Evolutionary conservation across 2,888 invertebrate species (phyloP).

Genomic region (Xestia ashworthii): DNA sequence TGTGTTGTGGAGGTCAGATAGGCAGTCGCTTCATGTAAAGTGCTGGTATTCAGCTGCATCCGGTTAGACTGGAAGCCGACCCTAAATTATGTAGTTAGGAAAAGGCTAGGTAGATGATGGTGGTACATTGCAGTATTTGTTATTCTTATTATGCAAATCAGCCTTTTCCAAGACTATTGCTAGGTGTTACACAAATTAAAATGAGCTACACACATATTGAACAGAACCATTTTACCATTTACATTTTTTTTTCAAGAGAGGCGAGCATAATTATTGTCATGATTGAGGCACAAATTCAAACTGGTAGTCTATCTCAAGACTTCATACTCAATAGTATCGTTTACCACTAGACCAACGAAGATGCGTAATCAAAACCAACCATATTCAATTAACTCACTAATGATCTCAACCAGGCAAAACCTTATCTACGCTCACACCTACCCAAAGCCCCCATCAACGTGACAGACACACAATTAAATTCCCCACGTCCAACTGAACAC

Average conservation of each 20-base stretch:
- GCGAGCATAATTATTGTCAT: background rate
- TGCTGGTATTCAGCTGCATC: no score
- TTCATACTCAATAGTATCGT: background rate
- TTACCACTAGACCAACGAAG: background rate
- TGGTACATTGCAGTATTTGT: background rate
- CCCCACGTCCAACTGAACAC: slow-evolving; percentile 55
- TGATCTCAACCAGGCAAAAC: slow-evolving; percentile 23
- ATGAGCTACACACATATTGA: background rate
- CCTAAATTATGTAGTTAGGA: no score
- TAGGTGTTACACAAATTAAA: background rate
- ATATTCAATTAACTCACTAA: slow-evolving; percentile 37
- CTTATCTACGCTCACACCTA: slow-evolving; percentile 21
- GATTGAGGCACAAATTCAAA: background rate
- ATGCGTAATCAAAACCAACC: background rate
- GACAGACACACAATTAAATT: slow-evolving; percentile 64
- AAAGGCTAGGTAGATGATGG: no score
- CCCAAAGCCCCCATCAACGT: slow-evolving; percentile 27
- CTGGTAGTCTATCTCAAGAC: background rate
- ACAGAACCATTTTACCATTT: background rate
- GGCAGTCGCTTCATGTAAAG: no score
- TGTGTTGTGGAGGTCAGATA: no score
- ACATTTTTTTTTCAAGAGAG: background rate
- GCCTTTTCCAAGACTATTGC: no score
- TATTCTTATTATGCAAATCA: background rate
- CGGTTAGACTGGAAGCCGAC: no score